phyloP scores from a whole-genome alignment of 2,888 invertebrate genomes.

The Plebejus anna region DNA sequence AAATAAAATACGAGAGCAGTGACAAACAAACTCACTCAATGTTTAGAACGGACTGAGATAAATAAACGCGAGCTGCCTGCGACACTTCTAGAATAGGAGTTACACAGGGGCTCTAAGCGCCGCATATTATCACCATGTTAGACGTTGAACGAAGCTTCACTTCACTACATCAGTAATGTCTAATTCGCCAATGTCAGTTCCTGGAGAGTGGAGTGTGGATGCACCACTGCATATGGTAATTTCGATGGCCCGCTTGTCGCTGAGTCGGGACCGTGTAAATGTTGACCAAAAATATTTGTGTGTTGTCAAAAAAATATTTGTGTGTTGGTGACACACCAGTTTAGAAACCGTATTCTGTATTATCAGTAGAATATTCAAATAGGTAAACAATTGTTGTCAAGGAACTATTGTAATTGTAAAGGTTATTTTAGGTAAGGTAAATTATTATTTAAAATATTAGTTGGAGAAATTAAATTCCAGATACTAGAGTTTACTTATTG shows the following conservation, averaged over 20 bases:
- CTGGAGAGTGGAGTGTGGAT: not conserved
- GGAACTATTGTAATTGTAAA: not conserved
- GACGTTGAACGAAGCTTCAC: not conserved
- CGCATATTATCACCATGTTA: not conserved
- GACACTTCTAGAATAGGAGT: not conserved
- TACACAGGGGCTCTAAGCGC: not conserved
- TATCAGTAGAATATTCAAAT: not conserved
- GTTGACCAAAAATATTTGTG: not conserved
- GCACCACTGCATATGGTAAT: not conserved
- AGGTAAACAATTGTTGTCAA: not conserved
- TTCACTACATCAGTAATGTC: not conserved
- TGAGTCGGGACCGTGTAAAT: not conserved
- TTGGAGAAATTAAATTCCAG: not conserved
- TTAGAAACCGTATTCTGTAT: not conserved
- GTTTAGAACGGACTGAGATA: constrained; percentile 8
- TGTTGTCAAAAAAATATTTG: not conserved
- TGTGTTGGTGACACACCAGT: not conserved
- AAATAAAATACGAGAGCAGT: not conserved
- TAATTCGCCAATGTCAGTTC: not conserved
- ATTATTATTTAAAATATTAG: not conserved
- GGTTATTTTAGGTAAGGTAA: not conserved
- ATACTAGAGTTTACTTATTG: no score
- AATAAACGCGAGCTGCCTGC: not conserved
- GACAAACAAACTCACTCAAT: constrained; percentile 5
- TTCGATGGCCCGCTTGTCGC: not conserved